Conservation (phyloP, 1,140 invertebrate species). For the Carcinoscorpius rotundicauda region DNA sequence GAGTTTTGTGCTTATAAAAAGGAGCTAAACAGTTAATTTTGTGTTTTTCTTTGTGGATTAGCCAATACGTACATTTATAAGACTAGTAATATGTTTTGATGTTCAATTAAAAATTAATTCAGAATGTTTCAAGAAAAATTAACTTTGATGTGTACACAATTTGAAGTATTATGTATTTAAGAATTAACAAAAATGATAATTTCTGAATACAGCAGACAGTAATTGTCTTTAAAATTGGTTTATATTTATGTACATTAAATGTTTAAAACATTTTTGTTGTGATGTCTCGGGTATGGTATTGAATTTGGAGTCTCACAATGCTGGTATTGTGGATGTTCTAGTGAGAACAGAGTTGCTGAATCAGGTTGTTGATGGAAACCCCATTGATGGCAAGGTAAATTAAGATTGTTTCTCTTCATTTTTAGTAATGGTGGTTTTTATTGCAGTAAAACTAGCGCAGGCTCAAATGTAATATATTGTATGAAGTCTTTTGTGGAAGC, state of each 20-base stretch:
- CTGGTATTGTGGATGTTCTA: slow-evolving; percentile 99
- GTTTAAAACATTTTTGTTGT: too few relatives aligned
- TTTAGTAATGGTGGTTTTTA: too few relatives aligned
- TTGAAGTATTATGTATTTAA: too few relatives aligned
- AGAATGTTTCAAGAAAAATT: not conserved
- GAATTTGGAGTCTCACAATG: slow-evolving; percentile 99
- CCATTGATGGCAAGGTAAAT: slow-evolving; percentile 88
- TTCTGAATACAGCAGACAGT: too few relatives aligned
- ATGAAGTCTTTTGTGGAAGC: not conserved
- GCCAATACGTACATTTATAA: too few relatives aligned
- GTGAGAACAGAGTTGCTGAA: slow-evolving; percentile 91
- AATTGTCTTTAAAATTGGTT: not conserved
- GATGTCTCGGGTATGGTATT: slow-evolving; percentile 87
- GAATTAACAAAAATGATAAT: too few relatives aligned
- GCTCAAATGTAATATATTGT: too few relatives aligned
- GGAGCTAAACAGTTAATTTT: not conserved
- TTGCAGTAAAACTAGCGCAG: too few relatives aligned
- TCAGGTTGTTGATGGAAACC: slow-evolving; percentile 95
- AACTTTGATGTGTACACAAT: too few relatives aligned
- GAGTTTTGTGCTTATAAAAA: slow-evolving; percentile 15
- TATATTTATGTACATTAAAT: slow-evolving; percentile 30
- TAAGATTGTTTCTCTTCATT: not conserved
- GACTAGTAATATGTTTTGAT: too few relatives aligned
- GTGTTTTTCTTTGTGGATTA: slow-evolving; percentile 9
- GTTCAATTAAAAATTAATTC: not conserved